These are phyloP conservation scores for Villa cingulata DNA, from an alignment of 2,888 invertebrate species.

Conservation along the genomic window DNA sequence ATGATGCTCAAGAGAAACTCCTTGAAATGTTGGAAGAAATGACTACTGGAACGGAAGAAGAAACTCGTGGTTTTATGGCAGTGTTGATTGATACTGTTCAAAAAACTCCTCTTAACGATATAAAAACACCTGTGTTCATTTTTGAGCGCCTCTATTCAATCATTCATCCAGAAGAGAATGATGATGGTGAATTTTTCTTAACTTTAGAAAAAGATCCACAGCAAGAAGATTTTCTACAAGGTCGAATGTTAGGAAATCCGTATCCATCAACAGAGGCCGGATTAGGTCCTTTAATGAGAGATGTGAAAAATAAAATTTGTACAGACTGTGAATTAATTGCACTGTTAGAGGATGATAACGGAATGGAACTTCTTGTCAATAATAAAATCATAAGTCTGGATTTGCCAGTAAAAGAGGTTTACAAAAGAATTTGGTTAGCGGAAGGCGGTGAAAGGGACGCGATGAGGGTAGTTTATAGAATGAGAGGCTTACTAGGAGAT, in stretches of 20 bases:
- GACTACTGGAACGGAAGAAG: slow-evolving; percentile 89
- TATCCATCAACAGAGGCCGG: slow-evolving; percentile 90
- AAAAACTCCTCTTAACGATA: slow-evolving; percentile 79
- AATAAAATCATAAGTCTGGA: slow-evolving; percentile 97
- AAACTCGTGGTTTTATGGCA: slow-evolving; percentile 93
- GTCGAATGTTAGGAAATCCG: slow-evolving; percentile 95
- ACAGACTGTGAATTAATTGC: slow-evolving; percentile 98
- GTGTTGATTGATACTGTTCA: slow-evolving; percentile 92
- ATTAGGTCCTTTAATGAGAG: slow-evolving; percentile 92
- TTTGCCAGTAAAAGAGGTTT: slow-evolving; percentile 86
- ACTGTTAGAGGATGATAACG: slow-evolving; percentile 92
- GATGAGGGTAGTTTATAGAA: slow-evolving; percentile 94
- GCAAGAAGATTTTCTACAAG: slow-evolving; percentile 93
- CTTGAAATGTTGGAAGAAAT: slow-evolving; percentile 87
- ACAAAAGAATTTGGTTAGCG: slow-evolving; percentile 70
- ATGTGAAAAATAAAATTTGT: slow-evolving; percentile 97
- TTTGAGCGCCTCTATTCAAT: slow-evolving; percentile 95
- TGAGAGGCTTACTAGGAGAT: slow-evolving; percentile 94
- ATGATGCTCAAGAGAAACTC: slow-evolving; percentile 91
- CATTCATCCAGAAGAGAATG: slow-evolving; percentile 94
- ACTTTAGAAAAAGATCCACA: slow-evolving; percentile 96
- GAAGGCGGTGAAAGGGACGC: slow-evolving; percentile 86
- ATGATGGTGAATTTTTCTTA: slow-evolving; percentile 91
- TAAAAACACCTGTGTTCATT: slow-evolving; percentile 92
- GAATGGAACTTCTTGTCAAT: slow-evolving; percentile 94